Conservation (phyloP, 53 echinoderm and acorn worm genomes). For the Pentamera pediparva region DNA sequence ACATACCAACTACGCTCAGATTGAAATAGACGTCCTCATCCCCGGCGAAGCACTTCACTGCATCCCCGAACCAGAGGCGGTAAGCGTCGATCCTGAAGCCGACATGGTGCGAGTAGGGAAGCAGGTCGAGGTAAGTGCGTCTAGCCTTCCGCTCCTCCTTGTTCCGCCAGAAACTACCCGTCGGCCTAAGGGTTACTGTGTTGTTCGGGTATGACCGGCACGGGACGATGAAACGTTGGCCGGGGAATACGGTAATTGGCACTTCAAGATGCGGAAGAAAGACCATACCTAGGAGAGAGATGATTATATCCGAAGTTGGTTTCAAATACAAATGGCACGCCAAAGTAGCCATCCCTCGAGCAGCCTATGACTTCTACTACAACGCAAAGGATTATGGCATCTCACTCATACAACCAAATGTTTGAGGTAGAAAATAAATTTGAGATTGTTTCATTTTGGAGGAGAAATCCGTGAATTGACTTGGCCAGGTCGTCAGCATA, state of each 20-base stretch:
- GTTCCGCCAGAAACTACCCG: not conserved
- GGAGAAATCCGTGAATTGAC: too few relatives aligned
- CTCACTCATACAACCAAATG: too few relatives aligned
- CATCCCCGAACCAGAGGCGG: slow-evolving; percentile 9
- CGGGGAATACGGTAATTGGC: slow-evolving; percentile 14
- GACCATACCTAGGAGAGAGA: not conserved
- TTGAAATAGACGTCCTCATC: slow-evolving; percentile 2
- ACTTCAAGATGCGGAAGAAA: slow-evolving; percentile 20
- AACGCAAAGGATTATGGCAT: too few relatives aligned
- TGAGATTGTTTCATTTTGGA: too few relatives aligned
- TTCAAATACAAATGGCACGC: not conserved
- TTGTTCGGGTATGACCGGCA: slow-evolving; percentile 31
- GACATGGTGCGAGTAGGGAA: slow-evolving; percentile 3
- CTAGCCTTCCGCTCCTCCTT: not conserved
- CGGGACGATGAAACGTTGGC: slow-evolving; percentile 25
- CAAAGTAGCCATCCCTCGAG: too few relatives aligned
- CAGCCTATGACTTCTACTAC: too few relatives aligned
- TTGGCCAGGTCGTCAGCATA: too few relatives aligned
- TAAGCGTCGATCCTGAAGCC: slow-evolving; percentile 1
- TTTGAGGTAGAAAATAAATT: too few relatives aligned
- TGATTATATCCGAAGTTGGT: not conserved
- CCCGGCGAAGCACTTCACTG: not conserved
- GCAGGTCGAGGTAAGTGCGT: not conserved
- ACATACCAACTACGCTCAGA: slow-evolving; percentile 16
- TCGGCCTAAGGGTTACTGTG: slow-evolving; percentile 4